Evolutionary conservation across 53 echinoderm and acorn worm species (phyloP).

Genomic region (Luidia sarsii): DNA sequence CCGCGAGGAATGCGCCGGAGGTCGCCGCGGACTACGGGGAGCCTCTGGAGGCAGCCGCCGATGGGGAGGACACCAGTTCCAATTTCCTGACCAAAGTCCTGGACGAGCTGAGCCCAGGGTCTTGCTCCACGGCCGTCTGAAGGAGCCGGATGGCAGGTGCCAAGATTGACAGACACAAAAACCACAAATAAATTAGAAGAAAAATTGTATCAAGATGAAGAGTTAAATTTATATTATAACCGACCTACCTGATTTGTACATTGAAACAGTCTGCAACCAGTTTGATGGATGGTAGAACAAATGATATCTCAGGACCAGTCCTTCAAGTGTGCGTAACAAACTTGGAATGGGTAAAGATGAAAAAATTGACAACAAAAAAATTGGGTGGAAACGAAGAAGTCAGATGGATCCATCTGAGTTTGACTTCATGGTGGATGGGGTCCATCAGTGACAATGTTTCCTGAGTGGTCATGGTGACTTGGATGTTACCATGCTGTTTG

Average conservation of each 20-base stretch:
- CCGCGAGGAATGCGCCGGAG: neutral
- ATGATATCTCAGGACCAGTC: constrained; percentile 30
- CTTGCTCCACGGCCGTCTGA: constrained; percentile 13
- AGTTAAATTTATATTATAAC: constrained; percentile 43
- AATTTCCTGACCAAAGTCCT: constrained; percentile 61
- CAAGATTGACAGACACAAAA: too few relatives aligned
- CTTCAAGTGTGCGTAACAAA: neutral
- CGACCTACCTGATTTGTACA: constrained; percentile 48
- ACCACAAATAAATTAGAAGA: constrained; percentile 14
- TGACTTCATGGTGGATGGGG: neutral
- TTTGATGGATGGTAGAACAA: constrained; percentile 17
- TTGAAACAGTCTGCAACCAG: constrained; percentile 3
- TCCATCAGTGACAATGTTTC: too few relatives aligned
- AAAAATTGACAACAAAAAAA: too few relatives aligned
- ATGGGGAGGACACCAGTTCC: constrained; percentile 56
- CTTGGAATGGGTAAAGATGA: neutral
- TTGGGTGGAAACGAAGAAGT: neutral
- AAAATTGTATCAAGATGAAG: constrained; percentile 17
- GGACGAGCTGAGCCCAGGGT: constrained; percentile 49
- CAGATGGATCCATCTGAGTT: neutral
- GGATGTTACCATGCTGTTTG: too few relatives aligned
- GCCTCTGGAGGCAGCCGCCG: too few relatives aligned
- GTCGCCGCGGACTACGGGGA: too few relatives aligned
- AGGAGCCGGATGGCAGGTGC: neutral
- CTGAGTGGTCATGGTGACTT: too few relatives aligned